A percentile compares a stretch with the other conserved stretches of the same genome.
phyloP scores from a whole-genome alignment of 2,888 invertebrate species.

The Ephialtes manifestator region DNA sequence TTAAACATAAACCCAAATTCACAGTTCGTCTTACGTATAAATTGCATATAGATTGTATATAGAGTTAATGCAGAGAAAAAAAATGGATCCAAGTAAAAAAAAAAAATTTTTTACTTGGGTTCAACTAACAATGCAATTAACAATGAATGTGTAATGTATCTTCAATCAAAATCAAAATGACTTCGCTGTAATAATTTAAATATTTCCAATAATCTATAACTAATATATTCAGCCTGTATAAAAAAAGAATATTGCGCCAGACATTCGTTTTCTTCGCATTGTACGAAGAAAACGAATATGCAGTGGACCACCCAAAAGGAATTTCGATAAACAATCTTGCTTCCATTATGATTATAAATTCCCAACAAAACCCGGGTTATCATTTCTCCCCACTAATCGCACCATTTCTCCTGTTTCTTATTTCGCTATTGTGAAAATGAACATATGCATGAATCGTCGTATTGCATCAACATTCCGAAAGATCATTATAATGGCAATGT shows the following conservation, averaged over 20 bases:
- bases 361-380: constrained; percentile 55
- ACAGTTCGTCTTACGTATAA: no score
- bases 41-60: no score
- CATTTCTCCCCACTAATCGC: constrained; percentile 7
- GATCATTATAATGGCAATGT: constrained; percentile 8
- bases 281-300: background rate
- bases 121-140: no score
- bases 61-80: no score
- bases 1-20: no score
- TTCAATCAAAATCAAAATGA: background rate
- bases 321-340: constrained; percentile 62
- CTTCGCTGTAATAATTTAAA: background rate
- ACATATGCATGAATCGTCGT: background rate
- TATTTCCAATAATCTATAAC: background rate
- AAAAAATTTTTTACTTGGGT: no score
- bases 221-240: background rate
- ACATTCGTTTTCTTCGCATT: background rate
- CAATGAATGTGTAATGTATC: background rate
- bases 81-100: no score
- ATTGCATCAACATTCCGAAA: constrained; percentile 22
- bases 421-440: constrained; percentile 31
- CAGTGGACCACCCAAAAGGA: constrained; percentile 46
- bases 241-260: background rate
- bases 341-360: constrained; percentile 62
- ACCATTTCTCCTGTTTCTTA: background rate